Base-by-base conservation (phyloP, 2,113 vertebrate species). In the Spheniscus mendiculus region DNA sequence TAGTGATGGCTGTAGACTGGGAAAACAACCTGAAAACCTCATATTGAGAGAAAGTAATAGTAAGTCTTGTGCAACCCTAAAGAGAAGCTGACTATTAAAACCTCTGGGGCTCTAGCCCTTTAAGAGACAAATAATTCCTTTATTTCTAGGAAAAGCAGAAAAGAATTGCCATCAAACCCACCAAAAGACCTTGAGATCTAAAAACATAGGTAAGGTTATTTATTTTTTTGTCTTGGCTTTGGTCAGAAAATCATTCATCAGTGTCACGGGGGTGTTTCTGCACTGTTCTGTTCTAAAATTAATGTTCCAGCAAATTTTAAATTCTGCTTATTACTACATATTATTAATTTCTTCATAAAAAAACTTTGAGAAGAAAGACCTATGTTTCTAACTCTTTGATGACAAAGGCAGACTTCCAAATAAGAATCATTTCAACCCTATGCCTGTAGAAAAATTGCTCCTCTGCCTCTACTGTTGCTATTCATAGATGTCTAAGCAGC, bases 401-500 rank as follows among this genome's bases (percentile, higher is more conserved):
- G 27, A 76, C 74, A 93, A 85, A 95, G 90, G 78, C 74, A 80
- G 40, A n/a, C 38, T 88, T 96, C 87, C 79, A 97, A 94, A 87
- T 72, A 82, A 93, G 59, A 89, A 93, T 50, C 18, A 77, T 69
- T 93, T 90, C 62, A 92, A 80, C 10, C 17, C 40, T 79, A 29
- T 3, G 62, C 78, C 44, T 83, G 78, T 15, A 93, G 72, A 93
- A 96, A 77, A 92, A 95, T 15, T 70, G 49, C 42, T 95, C 85
- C 82, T 95, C 95, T 96, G 87, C 74, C 91, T 88, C 67, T 80
- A 44, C 67, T 92, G 92, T 70, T 93, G 85, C 96, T 95, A 91
- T 94, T 97, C 91, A 90, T 90, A 96, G 92, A 76, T 83, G 82
- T 94, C 82, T 70, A 92, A 93, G 88, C 88, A 95, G 96, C 95